Evolutionary conservation across 2,113 vertebrate genomes (phyloP).

Genomic region (Halichoeres trimaculatus): DNA sequence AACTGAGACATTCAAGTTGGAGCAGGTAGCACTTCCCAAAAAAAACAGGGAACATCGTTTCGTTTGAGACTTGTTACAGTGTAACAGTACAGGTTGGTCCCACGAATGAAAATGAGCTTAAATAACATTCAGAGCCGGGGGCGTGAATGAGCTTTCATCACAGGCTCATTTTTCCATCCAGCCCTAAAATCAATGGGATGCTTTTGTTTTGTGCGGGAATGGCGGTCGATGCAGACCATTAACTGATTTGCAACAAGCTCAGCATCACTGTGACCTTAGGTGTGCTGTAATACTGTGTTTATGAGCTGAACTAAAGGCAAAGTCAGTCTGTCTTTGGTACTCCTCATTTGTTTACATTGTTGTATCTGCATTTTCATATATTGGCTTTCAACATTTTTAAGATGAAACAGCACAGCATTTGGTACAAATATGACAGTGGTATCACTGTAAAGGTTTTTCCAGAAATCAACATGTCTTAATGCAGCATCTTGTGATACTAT

Average conservation of each 20-base stretch:
- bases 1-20: conserved; percentile 45
- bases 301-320: background rate
- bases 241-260: conserved; percentile 24
- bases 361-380: no score
- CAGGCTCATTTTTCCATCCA: conserved; percentile 45
- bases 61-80: conserved; percentile 11
- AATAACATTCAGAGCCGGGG: conserved; percentile 13
- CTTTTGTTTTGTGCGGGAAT: conserved; percentile 43
- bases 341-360: no score
- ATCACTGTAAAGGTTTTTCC: no score
- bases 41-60: conserved; percentile 16
- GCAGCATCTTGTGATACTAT: no score
- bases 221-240: conserved; percentile 43
- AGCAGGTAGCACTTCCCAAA: conserved; percentile 10
- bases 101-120: conserved; percentile 21
- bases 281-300: background rate
- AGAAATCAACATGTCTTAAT: no score
- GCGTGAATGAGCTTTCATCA: conserved; percentile 41
- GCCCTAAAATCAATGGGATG: conserved; percentile 65
- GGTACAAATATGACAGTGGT: no score
- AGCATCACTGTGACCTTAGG: background rate
- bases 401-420: no score
- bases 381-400: no score
- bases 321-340: background rate
- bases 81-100: conserved; percentile 25